Base-by-base conservation (phyloP, 2,797 vertebrate species). In the Esox masquinongy region DNA sequence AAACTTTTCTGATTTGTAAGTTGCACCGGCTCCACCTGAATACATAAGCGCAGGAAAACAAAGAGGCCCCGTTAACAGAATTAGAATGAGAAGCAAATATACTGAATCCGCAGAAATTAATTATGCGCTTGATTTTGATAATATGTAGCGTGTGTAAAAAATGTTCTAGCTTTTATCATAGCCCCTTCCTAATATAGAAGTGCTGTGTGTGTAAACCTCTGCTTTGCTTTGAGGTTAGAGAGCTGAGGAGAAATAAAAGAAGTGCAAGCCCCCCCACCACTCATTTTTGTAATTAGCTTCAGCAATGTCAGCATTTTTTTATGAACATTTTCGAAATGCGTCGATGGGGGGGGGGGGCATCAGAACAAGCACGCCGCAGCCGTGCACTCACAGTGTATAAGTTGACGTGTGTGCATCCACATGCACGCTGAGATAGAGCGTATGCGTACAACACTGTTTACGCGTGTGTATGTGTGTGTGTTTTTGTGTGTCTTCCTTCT, bases 401-500 rank as follows among this genome's bases (percentile, higher is more conserved):
- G 66, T 34, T 31, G 9, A 17, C 29, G 49, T 78, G 59, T 76
- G 53, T 71, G 50, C 72, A 17, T 15, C 26, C 59, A 75, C 36
- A 31, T 56, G 66, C 15, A 12, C 29, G 53, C 74, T 49, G 73
- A 43, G 39, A 43, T 43, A 43, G 36, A 74, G 47, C 22, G 9
- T 75, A 16, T 78, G 70, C 59, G 64, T 17, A 36, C 50, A 17
- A 56, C 49, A 12, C 9, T 29, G 19, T 67, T 70, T 39, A 29
- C 26, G 47, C 49, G 70, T 70, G 68, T 63, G 53, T 34, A 74
- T 26, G 72, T 7, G 36, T 34, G 68, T 49, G 64, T 43, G 70
- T 67, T 43, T 0, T 92, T 94, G 92, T 94, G 95, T 95, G 95
- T 96, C 96, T 96, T 95, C 93, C 93, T 96, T 95, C 95, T 96